phyloP scores from a whole-genome alignment of 2,888 invertebrate genomes.

The Tipula vernalis region DNA sequence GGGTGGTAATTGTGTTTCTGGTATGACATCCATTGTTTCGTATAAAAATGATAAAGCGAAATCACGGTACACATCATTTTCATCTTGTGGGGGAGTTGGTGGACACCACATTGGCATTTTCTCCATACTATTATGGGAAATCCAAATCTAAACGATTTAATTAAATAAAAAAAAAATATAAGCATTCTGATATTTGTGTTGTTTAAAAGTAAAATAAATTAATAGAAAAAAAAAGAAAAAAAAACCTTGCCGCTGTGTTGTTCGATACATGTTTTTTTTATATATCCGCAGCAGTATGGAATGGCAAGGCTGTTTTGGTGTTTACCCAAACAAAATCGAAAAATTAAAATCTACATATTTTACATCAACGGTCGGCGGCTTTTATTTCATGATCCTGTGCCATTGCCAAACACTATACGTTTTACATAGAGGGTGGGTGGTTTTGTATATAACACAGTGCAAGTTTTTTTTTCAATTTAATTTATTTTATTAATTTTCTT shows the following conservation, averaged over 20 bases:
- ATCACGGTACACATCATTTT: constrained; percentile 85
- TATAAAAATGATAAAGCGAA: constrained; percentile 74
- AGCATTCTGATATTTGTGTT: constrained; percentile 14
- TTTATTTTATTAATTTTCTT: constrained; percentile 12
- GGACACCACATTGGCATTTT: constrained; percentile 92
- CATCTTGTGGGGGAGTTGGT: constrained; percentile 90
- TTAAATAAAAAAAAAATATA: background rate
- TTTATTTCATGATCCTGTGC: constrained; percentile 19
- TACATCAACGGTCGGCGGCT: constrained; percentile 14
- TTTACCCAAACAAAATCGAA: constrained; percentile 24
- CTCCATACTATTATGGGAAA: constrained; percentile 55
- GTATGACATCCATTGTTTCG: constrained; percentile 51
- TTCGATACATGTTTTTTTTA: constrained; percentile 11
- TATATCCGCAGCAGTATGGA: constrained; percentile 44
- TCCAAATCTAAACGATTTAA: constrained; percentile 54
- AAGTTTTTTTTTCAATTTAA: constrained; percentile 16
- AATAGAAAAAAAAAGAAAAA: background rate
- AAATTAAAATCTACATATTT: constrained; percentile 8
- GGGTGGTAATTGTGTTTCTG: constrained; percentile 68
- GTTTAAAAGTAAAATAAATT: background rate
- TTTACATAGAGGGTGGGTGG: background rate
- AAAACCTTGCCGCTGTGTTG: constrained; percentile 23
- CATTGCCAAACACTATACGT: constrained; percentile 23
- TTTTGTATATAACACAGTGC: constrained; percentile 14
- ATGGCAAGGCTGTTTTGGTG: constrained; percentile 58